Evolutionary conservation across 2,888 invertebrate genomes (phyloP).

Genomic region (Chironomus tentans): DNA sequence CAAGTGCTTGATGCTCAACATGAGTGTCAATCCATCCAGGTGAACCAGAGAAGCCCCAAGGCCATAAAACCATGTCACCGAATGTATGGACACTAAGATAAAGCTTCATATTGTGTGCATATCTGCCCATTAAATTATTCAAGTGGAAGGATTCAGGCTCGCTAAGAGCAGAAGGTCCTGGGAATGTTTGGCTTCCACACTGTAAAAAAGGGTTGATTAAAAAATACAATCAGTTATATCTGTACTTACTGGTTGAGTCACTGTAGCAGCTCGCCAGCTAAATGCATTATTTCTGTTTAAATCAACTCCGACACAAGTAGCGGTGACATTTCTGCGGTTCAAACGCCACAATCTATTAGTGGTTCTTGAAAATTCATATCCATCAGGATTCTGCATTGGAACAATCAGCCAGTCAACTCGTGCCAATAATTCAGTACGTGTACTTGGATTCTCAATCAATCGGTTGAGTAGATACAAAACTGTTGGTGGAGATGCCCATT

Average conservation of each 20-base stretch:
- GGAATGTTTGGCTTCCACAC: conserved; percentile 50
- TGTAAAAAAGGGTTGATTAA: too few relatives aligned
- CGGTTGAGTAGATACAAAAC: conserved; percentile 50
- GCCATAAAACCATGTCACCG: conserved; percentile 42
- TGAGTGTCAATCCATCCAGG: conserved; percentile 11
- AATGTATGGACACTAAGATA: conserved; percentile 42
- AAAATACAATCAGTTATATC: too few relatives aligned
- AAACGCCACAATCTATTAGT: conserved; percentile 54
- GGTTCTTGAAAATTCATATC: neutral
- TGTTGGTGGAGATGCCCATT: conserved; percentile 54
- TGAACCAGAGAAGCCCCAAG: conserved; percentile 38
- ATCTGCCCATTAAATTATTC: conserved; percentile 28
- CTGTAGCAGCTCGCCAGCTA: conserved; percentile 46
- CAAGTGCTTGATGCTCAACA: conserved; percentile 20
- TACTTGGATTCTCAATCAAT: conserved; percentile 45
- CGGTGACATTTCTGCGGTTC: conserved; percentile 47
- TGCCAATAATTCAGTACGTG: conserved; percentile 45
- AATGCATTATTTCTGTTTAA: conserved; percentile 68
- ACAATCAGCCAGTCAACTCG: conserved; percentile 56
- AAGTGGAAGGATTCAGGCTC: neutral
- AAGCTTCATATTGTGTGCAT: conserved; percentile 39
- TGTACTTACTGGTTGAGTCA: neutral
- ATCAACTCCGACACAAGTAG: conserved; percentile 58
- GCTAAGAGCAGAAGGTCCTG: conserved; percentile 49
- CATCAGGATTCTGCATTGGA: conserved; percentile 58